Evolutionary conservation across 2,888 invertebrate genomes (phyloP).

Genomic region (Sphaerophoria taeniata): DNA sequence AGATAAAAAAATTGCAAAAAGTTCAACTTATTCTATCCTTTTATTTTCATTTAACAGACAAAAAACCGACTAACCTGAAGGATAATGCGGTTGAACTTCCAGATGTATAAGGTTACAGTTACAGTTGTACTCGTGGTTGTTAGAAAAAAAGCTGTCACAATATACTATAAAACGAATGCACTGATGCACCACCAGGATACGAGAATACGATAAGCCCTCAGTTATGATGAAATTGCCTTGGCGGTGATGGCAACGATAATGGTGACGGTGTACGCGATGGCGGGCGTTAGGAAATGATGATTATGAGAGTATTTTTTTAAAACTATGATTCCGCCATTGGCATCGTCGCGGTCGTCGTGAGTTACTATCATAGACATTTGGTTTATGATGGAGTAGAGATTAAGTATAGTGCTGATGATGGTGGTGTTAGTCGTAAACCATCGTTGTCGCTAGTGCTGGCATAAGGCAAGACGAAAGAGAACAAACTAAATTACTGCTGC

Average conservation of each 20-base stretch:
- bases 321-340: constrained; percentile 2
- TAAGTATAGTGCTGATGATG: constrained; percentile 53
- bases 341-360: constrained; percentile 8
- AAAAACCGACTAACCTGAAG: constrained; percentile 38
- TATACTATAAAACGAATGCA: constrained; percentile 49
- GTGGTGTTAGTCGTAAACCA: constrained; percentile 14
- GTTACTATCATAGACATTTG: constrained; percentile 56
- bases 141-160: constrained; percentile 55
- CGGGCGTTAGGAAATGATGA: constrained; percentile 60
- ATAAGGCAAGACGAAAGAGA: constrained; percentile 35
- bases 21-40: constrained; percentile 12
- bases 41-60: background rate
- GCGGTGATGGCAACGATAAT: constrained; percentile 22
- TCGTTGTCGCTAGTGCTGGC: constrained; percentile 4
- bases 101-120: constrained; percentile 53
- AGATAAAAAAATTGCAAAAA: constrained; percentile 21
- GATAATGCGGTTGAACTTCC: constrained; percentile 58
- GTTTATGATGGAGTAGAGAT: constrained; percentile 65
- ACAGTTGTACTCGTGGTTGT: background rate
- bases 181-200: constrained; percentile 38
- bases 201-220: constrained; percentile 57
- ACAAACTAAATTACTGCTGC: constrained; percentile 35
- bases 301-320: constrained; percentile 61
- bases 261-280: background rate
- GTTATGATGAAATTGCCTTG: constrained; percentile 67